Conservation (phyloP, 2,888 invertebrate species). For the Coleophora deauratella region DNA sequence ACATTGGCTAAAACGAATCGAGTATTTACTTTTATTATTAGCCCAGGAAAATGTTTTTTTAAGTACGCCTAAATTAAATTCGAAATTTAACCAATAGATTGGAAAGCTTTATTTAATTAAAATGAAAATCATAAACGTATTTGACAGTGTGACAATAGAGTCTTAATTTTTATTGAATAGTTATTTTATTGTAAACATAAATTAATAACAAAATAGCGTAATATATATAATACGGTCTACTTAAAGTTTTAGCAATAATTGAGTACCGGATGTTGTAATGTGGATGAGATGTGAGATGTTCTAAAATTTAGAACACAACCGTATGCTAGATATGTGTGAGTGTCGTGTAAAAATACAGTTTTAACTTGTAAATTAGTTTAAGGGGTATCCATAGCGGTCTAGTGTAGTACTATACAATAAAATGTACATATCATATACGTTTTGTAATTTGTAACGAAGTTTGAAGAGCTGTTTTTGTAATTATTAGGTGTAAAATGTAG, state of each 20-base stretch:
- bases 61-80: constrained; percentile 7
- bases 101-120: constrained; percentile 36
- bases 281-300: constrained; percentile 31
- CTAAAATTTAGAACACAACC: constrained; percentile 58
- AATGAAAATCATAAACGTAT: constrained; percentile 20
- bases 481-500: constrained; percentile 47
- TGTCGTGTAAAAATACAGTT: constrained; percentile 35
- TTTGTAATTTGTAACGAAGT: constrained; percentile 30
- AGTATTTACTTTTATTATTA: no score
- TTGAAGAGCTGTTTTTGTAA: constrained; percentile 37
- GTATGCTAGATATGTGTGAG: constrained; percentile 27
- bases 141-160: constrained; percentile 33
- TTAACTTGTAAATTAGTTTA: constrained; percentile 45
- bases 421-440: constrained; percentile 63
- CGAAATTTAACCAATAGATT: constrained; percentile 37
- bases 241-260: constrained; percentile 8
- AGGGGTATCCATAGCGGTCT: constrained; percentile 32
- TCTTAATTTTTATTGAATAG: constrained; percentile 24
- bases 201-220: constrained; percentile 14
- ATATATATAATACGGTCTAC: constrained; percentile 15
- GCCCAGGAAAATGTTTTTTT: no score
- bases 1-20: no score
- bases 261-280: constrained; percentile 18
- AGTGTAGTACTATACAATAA: constrained; percentile 27
- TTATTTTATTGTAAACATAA: constrained; percentile 14